Evolutionary conservation across 2,888 invertebrate genomes (phyloP).

Genomic region (Pheosia gnoma): DNA sequence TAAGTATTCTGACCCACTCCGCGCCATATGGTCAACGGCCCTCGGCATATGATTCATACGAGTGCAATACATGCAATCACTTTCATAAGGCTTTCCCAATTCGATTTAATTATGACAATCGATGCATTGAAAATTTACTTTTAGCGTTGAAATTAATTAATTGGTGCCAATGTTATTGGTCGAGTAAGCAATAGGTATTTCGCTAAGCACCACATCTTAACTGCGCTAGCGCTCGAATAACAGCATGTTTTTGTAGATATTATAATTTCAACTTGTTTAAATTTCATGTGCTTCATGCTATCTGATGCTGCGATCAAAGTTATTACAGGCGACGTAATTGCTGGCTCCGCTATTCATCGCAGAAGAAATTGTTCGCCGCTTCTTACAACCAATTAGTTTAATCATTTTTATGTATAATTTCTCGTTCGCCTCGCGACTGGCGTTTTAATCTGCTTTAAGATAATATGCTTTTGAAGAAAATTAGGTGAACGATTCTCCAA

Average conservation of each 20-base stretch:
- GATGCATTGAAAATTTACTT: too few relatives aligned
- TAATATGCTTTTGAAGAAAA: too few relatives aligned
- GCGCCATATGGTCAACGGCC: constrained; percentile 66
- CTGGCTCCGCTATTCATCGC: constrained; percentile 32
- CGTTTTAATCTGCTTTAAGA: neutral
- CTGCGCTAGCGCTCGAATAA: neutral
- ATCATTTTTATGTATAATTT: constrained; percentile 35
- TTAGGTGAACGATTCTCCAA: too few relatives aligned
- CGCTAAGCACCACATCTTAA: neutral
- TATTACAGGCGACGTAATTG: constrained; percentile 45
- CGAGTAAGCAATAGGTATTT: neutral
- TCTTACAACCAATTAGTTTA: constrained; percentile 43
- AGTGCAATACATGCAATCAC: constrained; percentile 12
- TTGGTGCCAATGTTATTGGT: too few relatives aligned
- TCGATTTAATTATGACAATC: too few relatives aligned
- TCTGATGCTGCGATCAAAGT: constrained; percentile 41
- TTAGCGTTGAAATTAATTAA: too few relatives aligned
- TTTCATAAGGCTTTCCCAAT: constrained; percentile 3
- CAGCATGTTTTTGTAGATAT: constrained; percentile 14
- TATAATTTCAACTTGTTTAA: constrained; percentile 30
- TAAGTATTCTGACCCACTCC: constrained; percentile 30
- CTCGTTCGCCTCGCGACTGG: constrained; percentile 14
- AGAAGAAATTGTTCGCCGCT: constrained; percentile 42
- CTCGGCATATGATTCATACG: constrained; percentile 43
- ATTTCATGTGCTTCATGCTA: constrained; percentile 39